Conservation (phyloP, 2,113 vertebrate genomes). For the Sebastes schlegelii region DNA sequence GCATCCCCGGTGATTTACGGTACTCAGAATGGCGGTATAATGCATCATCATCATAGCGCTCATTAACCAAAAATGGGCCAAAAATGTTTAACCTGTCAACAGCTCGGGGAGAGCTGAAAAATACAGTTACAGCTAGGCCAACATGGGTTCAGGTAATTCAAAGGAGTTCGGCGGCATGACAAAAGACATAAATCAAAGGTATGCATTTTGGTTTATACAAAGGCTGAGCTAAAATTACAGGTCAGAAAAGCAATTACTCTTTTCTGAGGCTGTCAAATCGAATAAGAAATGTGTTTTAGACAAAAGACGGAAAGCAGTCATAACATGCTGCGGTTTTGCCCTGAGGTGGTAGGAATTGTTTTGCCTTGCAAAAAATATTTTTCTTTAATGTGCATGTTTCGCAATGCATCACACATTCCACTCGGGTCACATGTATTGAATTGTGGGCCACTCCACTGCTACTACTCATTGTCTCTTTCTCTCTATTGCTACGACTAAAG, state of each 20-base stretch:
- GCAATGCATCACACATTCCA: constrained; percentile 46
- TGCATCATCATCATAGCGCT: constrained; percentile 33
- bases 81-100: constrained; percentile 46
- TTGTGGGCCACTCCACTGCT: constrained; percentile 23
- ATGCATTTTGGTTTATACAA: constrained; percentile 78
- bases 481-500: background rate
- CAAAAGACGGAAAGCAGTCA: constrained; percentile 77
- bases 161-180: constrained; percentile 71
- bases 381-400: constrained; percentile 73
- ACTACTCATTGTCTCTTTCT: constrained; percentile 10
- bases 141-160: constrained; percentile 72
- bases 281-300: constrained; percentile 80
- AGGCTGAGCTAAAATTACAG: constrained; percentile 80
- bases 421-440: constrained; percentile 53
- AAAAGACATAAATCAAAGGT: constrained; percentile 78
- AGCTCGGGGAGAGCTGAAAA: constrained; percentile 42
- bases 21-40: constrained; percentile 3
- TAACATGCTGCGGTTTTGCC: constrained; percentile 73
- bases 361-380: constrained; percentile 70
- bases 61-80: constrained; percentile 31
- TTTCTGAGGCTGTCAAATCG: constrained; percentile 79
- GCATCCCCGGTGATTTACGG: constrained; percentile 6
- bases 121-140: constrained; percentile 50
- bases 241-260: constrained; percentile 84
- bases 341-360: constrained; percentile 71